A percentile compares a stretch with the other conserved stretches of the same genome.
Conservation (phyloP, 2,888 invertebrate genomes). For the Vanessa cardui region DNA sequence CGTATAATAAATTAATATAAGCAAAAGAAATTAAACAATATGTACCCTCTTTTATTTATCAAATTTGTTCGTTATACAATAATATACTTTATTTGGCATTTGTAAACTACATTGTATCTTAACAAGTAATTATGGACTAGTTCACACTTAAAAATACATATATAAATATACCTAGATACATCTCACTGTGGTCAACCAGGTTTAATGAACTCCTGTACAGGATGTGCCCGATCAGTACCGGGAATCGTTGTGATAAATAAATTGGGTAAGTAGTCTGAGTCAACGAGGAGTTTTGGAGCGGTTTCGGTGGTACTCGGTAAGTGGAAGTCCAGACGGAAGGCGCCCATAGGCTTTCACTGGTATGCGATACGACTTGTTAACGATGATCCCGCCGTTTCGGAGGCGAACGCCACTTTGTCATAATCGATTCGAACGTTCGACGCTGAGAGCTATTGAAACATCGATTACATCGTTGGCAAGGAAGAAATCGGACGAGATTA, state of each 20-base stretch:
- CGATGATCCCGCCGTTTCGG: slow-evolving; percentile 62
- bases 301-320: slow-evolving; percentile 43
- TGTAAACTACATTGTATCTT: slow-evolving; percentile 44
- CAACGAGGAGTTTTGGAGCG: slow-evolving; percentile 44
- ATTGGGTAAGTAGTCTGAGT: slow-evolving; percentile 51
- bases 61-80: not conserved
- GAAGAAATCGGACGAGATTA: slow-evolving; percentile 89
- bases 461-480: slow-evolving; percentile 88
- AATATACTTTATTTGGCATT: slow-evolving; percentile 34
- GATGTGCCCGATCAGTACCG: slow-evolving; percentile 26
- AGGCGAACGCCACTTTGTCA: slow-evolving; percentile 62
- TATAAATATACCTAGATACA: slow-evolving; percentile 54
- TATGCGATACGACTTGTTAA: slow-evolving; percentile 46
- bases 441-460: slow-evolving; percentile 82
- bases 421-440: slow-evolving; percentile 68
- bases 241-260: slow-evolving; percentile 45
- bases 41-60: slow-evolving; percentile 12
- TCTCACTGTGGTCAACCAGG: slow-evolving; percentile 66
- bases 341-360: slow-evolving; percentile 39
- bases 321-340: slow-evolving; percentile 62
- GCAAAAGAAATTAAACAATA: slow-evolving; percentile 21
- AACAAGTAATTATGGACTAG: slow-evolving; percentile 64
- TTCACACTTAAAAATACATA: slow-evolving; percentile 48
- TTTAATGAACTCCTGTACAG: slow-evolving; percentile 33
- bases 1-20: slow-evolving; percentile 48